Evolutionary conservation across 2,113 vertebrate genomes (phyloP).

Genomic region (Periophthalmodon schlosseri): DNA sequence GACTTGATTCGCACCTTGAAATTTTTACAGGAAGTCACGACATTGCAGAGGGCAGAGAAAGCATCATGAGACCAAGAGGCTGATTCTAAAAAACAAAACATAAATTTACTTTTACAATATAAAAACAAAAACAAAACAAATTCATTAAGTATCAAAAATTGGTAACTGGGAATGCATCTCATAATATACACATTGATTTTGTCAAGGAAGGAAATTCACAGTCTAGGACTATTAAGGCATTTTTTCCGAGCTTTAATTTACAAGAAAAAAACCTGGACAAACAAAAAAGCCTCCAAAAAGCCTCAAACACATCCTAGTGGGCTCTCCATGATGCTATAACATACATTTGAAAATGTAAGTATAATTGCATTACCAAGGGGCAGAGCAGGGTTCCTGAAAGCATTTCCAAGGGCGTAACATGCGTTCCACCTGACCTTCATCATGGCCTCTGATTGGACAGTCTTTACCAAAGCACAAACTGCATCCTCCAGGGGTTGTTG

Average conservation of each 20-base stretch:
- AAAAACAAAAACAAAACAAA: no score
- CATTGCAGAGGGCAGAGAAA: constrained; percentile 83
- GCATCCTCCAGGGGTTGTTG: constrained; percentile 84
- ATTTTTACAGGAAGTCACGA: constrained; percentile 93
- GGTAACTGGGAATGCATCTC: no score
- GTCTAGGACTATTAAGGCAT: no score
- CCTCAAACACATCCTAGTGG: no score
- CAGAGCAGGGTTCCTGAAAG: constrained; percentile 90
- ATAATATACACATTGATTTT: no score
- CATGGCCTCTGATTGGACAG: constrained; percentile 86
- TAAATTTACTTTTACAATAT: no score
- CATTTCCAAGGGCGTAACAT: constrained; percentile 93
- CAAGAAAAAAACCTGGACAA: no score
- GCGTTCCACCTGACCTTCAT: constrained; percentile 99
- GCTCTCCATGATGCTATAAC: no score
- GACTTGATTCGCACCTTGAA: constrained; percentile 97
- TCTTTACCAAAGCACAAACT: constrained; percentile 85
- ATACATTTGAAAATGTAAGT: background rate
- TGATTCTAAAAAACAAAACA: constrained; percentile 71
- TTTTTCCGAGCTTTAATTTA: no score
- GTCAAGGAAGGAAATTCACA: no score
- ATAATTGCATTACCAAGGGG: constrained; percentile 79
- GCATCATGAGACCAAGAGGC: constrained; percentile 85
- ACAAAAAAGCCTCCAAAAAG: no score
- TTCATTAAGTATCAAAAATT: no score